Conservation (phyloP, 2,113 vertebrate genomes). For the Chunga burmeisteri region DNA sequence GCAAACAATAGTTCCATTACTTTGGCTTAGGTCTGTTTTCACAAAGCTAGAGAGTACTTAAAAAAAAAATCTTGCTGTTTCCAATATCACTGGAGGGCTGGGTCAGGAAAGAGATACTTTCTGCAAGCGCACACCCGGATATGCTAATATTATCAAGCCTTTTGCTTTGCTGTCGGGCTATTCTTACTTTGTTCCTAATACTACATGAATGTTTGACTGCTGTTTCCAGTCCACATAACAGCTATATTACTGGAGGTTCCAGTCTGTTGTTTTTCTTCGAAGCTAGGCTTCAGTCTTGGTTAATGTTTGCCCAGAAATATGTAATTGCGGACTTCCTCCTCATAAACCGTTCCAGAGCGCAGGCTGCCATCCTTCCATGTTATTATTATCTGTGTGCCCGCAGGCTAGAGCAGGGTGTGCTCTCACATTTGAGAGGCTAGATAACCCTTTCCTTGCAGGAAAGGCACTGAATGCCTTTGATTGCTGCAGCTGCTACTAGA, state of each 20-base stretch:
- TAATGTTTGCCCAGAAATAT: slow-evolving; percentile 92
- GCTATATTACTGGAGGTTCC: slow-evolving; percentile 59
- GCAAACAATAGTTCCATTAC: slow-evolving; percentile 42
- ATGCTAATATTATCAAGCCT: background rate
- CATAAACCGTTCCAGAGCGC: slow-evolving; percentile 83
- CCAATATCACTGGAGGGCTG: background rate
- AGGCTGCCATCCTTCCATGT: slow-evolving; percentile 75
- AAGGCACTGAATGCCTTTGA: background rate
- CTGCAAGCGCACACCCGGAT: background rate
- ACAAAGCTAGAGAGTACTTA: background rate
- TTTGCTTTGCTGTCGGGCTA: background rate
- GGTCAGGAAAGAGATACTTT: background rate
- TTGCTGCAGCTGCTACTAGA: background rate
- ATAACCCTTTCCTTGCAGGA: slow-evolving; percentile 66
- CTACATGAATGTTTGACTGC: background rate
- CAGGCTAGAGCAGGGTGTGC: slow-evolving; percentile 64
- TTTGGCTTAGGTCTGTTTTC: slow-evolving; percentile 51
- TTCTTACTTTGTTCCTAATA: background rate
- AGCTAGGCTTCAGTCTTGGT: slow-evolving; percentile 80
- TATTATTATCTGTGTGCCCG: slow-evolving; percentile 75
- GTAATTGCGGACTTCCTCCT: slow-evolving; percentile 89
- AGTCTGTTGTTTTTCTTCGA: slow-evolving; percentile 75
- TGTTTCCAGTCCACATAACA: slow-evolving; percentile 51
- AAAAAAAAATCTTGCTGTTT: background rate
- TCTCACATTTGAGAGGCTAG: background rate